Evolutionary conservation across 1,140 invertebrate species (phyloP), one percentile per base, ranked within the genome.

Genomic region (Calephelis virginiensis): DNA sequence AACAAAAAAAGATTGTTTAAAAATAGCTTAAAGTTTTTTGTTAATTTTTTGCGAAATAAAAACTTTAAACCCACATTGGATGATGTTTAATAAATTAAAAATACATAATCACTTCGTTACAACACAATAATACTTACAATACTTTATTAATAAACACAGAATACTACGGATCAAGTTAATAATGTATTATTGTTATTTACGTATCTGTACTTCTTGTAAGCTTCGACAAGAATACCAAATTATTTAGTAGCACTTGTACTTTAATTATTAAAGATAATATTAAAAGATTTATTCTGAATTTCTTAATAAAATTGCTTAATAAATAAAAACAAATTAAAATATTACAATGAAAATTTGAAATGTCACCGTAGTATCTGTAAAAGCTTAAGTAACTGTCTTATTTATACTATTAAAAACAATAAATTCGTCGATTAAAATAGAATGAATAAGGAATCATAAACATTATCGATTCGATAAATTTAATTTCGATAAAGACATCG

Each of bases 331-430:
- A 50, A 50, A 49, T 53, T 14, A 14, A 53, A 53, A 53, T 14
- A 53, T 10, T 28, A 5, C 5, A 53, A 28, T 53, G 14, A 56
- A 37, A 6, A 37, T 3, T 37, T 56, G 53, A 68, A 61, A 56
- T 37, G 14, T 28, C 37, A 37, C 12, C 12, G 28, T 56, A 56
- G 9, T 56, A 43, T 43, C 40, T 67, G 69, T 70, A 63, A 45
- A 73, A 66, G 66, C 65, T 60, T 66, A n/a, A n/a, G n/a, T n/a
- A 61, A 56, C 61, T 66, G 69, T 61, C 61, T 64, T 65, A 60
- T 63, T 46, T 17, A 43, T 45, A 14, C 38, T 37, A 59, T 59
- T 59, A 38, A 59, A 56, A 59, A 59, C 56, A 8, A 59, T 59
- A 40, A 59, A 59, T 59, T 38, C 12, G 38, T 40, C 56, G 56